Evolutionary conservation across 2,888 invertebrate genomes (phyloP), one percentile per base, ranked within the genome.

Genomic region (Temnothorax ravouxi): DNA sequence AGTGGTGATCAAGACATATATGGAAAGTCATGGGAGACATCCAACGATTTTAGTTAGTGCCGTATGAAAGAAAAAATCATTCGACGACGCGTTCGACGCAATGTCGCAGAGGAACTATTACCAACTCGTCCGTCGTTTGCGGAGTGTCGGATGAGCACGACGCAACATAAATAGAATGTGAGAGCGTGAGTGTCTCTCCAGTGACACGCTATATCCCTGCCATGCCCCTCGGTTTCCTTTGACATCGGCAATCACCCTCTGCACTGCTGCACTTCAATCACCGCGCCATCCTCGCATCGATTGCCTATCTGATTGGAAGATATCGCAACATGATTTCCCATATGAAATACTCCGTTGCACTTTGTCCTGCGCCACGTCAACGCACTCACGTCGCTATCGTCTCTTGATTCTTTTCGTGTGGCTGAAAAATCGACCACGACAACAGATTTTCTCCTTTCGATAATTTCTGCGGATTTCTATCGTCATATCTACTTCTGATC

Each of bases 231-330:
- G 74, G 84, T 88, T 89, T 89, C 92, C 92, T 92, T 93, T 93
- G 92, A 92, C 91, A 92, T 88, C 89, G 88, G 88, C 90, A 89
- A 92, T 92, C 92, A 92, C 82, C 90, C 89, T 89, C 86, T 87
- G 88, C 90, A 80, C 86, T 87, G 87, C 80, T 89, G 88, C 90
- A 91, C 92, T 91, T 91, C 91, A 92, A 92, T 91, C 92, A 91
- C 88, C 88, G 85, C 82, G 81, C 84, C 87, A 83, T 87, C 79
- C 88, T 84, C 88, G 87, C 88, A 87, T 90, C 89, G 90, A 90
- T 91, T 90, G 90, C 85, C 89, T 87, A 88, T 89, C 83, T 89
- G 90, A 91, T 92, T 91, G 89, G 87, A 89, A 91, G 85, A 88
- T 88, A 90, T 91, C 90, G 88, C 87, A 90, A 88, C 91, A 88